Conservation (phyloP, 2,797 vertebrate species). For the Xyrichtys novacula region DNA sequence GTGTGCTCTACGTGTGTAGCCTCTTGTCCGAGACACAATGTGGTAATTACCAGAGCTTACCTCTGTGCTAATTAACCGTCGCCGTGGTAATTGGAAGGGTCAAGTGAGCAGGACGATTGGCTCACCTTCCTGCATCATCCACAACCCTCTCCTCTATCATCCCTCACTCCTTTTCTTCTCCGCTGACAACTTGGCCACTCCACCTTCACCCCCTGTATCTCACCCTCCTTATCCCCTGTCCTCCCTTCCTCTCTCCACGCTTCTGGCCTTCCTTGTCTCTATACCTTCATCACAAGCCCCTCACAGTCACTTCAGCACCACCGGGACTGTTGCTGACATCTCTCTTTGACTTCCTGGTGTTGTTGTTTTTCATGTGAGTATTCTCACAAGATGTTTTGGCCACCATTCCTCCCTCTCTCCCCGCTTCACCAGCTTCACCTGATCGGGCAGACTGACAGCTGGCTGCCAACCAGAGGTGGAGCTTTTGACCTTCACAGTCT, state of each 20-base stretch:
- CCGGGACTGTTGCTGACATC: not conserved
- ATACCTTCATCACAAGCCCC: constrained; percentile 34
- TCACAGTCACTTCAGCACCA: constrained; percentile 31
- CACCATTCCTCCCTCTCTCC: constrained; percentile 14
- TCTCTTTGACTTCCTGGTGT: constrained; percentile 33
- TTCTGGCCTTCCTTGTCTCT: constrained; percentile 30
- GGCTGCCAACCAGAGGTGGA: constrained; percentile 79
- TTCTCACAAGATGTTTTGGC: constrained; percentile 55
- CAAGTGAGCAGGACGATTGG: constrained; percentile 85
- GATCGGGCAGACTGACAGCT: constrained; percentile 78
- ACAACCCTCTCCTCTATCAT: constrained; percentile 49
- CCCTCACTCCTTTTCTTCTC: constrained; percentile 59
- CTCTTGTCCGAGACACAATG: constrained; percentile 87
- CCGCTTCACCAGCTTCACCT: constrained; percentile 38
- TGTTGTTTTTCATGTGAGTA: constrained; percentile 40
- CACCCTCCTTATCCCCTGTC: constrained; percentile 24
- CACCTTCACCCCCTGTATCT: constrained; percentile 49
- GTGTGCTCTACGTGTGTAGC: constrained; percentile 56
- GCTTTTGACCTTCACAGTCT: constrained; percentile 84
- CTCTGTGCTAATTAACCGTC: constrained; percentile 86
- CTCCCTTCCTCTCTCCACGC: not conserved
- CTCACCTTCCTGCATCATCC: constrained; percentile 75
- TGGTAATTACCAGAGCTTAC: constrained; percentile 87
- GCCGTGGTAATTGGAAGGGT: constrained; percentile 86
- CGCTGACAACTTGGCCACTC: constrained; percentile 51